phyloP scores from a whole-genome alignment of 2,113 vertebrate genomes.

The Indri indri region DNA sequence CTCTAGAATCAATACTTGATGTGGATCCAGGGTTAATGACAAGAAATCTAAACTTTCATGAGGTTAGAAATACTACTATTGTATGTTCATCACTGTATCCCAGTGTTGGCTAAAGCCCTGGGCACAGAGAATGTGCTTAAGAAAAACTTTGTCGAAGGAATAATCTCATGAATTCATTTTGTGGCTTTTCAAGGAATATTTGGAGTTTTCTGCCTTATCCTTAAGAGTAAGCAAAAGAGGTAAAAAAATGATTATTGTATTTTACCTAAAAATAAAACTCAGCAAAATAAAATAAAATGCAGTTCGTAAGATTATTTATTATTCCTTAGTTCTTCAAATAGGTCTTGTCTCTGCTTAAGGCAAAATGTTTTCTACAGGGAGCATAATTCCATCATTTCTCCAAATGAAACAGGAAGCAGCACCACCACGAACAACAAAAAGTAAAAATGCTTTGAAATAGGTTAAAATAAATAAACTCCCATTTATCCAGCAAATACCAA shows the following conservation, averaged over 20 bases:
- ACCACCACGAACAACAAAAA: neutral
- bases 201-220: neutral
- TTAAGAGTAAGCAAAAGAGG: neutral
- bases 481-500: slow-evolving; percentile 36
- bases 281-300: neutral
- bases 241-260: neutral
- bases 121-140: neutral
- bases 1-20: neutral
- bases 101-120: neutral
- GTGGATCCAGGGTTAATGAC: neutral
- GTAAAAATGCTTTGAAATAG: slow-evolving; percentile 23
- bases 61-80: neutral
- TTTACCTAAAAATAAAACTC: slow-evolving; percentile 34
- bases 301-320: neutral
- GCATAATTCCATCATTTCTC: neutral
- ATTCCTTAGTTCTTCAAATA: neutral
- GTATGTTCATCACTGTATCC: neutral
- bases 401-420: slow-evolving; percentile 5
- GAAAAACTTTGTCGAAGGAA: neutral
- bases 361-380: slow-evolving; percentile 1
- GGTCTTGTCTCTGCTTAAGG: neutral
- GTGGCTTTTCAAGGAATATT: neutral
- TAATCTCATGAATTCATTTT: neutral
- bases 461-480: slow-evolving; percentile 35
- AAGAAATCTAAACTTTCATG: neutral